Evolutionary conservation across 2,888 invertebrate species (phyloP), one percentile per base, ranked within the genome.

Genomic region (Eutolmus rufibarbis): DNA sequence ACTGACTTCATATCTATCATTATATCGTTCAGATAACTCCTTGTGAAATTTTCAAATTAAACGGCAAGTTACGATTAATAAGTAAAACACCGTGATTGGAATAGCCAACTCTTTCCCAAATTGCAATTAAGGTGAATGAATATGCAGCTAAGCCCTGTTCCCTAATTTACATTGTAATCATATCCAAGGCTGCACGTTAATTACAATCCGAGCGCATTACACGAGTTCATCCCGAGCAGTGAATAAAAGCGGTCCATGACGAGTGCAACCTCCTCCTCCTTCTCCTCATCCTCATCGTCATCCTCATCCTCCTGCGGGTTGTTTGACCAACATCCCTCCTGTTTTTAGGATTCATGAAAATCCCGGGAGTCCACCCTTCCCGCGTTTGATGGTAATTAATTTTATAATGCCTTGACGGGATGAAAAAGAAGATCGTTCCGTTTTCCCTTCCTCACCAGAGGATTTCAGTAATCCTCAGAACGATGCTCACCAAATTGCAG

Each of bases 91-190:
- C 40, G 2, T 40, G 1, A 46, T 46, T 16, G 43, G 16, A 46
- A 46, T 46, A 3, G 4, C 28, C n/a, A 23, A 66, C 66, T 9
- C 66, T 66, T 23, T 23, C 23, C 66, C 9, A 19, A 66, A 66
- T 46, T 46, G 9, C 66, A 79, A 46, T 79, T 79, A 79, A 79
- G 28, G 51, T 51, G 46, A 79, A 46, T 51, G 46, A 79, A 46
- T 28, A 14, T 31, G 51, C 28, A 79, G 79, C 51, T 79, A 46
- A 79, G n/a, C 51, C 78, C 23, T 46, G n/a, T 16, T 51, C 79
- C 79, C 79, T 79, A 79, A 79, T 79, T 79, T 79, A 79, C 79
- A 79, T 79, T 79, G 56, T 79, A 79, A 51, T 79, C 79, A 79
- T 79, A 79, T 79, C 79, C 79, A 79, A 31, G 79, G 28, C 79